Percentiles rank a stretch among this genome's conserved stretches.
phyloP scores from a whole-genome alignment of 92 coral and sea anemone species.

The Palythoa heliodiscus region DNA sequence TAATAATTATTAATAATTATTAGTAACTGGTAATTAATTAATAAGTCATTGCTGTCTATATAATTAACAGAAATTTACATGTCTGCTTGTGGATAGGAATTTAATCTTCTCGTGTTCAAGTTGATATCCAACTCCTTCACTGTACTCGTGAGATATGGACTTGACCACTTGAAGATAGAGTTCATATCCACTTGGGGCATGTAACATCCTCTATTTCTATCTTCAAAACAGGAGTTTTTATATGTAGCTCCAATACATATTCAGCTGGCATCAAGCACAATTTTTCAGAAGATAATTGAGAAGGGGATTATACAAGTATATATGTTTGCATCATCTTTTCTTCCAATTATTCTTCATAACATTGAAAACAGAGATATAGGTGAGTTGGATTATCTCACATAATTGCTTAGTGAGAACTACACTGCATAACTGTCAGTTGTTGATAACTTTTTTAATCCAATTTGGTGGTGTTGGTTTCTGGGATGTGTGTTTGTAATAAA shows the following conservation, averaged over 20 bases:
- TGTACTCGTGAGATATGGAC: no score
- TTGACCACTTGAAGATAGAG: no score
- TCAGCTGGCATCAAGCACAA: slow-evolving; percentile 87
- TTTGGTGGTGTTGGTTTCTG: not conserved
- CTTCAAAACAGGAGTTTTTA: slow-evolving; percentile 78
- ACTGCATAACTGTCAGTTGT: not conserved
- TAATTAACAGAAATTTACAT: no score
- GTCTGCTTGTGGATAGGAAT: no score
- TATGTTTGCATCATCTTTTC: slow-evolving; percentile 89
- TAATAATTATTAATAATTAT: no score
- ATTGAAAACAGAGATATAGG: slow-evolving; percentile 87
- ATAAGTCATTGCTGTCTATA: no score
- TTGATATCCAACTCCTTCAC: no score
- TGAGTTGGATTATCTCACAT: slow-evolving; percentile 24
- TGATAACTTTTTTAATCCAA: not conserved
- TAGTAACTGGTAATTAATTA: no score
- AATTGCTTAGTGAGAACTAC: not conserved
- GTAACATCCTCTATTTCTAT: not conserved
- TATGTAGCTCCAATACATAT: slow-evolving; percentile 94
- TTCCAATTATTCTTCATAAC: slow-evolving; percentile 89
- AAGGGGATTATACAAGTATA: slow-evolving; percentile 83
- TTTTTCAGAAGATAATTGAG: slow-evolving; percentile 83
- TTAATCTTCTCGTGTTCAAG: no score
- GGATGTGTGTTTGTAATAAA: no score
- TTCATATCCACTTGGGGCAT: no score